These are phyloP conservation scores for Pseudotriccus pelzelni DNA, from an alignment of 2,797 vertebrate species.

Conservation along the genomic window DNA sequence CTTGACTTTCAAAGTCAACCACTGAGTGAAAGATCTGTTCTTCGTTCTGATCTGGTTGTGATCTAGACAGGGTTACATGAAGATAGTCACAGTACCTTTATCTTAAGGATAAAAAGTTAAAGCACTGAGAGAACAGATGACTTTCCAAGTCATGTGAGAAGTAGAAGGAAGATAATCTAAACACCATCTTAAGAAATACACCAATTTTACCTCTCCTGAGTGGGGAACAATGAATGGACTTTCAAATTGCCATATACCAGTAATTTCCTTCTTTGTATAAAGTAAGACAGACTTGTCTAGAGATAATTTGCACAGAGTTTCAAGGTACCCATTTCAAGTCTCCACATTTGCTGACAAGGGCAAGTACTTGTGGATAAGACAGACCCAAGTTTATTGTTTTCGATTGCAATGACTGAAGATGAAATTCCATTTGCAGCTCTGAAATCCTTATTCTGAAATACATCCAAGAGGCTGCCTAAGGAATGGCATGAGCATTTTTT, in stretches of 20 bases:
- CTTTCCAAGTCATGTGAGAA: background rate
- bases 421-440: background rate
- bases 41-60: background rate
- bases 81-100: background rate
- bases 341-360: background rate
- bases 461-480: background rate
- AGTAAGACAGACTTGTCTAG: background rate
- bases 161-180: background rate
- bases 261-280: background rate
- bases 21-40: background rate
- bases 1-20: background rate
- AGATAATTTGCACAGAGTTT: background rate
- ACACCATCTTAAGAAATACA: background rate
- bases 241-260: background rate
- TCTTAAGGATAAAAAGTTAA: background rate
- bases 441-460: background rate
- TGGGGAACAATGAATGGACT: background rate
- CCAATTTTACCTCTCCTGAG: background rate
- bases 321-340: background rate
- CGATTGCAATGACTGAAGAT: background rate
- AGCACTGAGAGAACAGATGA: background rate
- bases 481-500: background rate
- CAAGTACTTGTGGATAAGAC: background rate
- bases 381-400: background rate
- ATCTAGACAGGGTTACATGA: background rate